Evolutionary conservation across 2,797 vertebrate genomes (phyloP).

Genomic region (Sebastes kiyomatsui): DNA sequence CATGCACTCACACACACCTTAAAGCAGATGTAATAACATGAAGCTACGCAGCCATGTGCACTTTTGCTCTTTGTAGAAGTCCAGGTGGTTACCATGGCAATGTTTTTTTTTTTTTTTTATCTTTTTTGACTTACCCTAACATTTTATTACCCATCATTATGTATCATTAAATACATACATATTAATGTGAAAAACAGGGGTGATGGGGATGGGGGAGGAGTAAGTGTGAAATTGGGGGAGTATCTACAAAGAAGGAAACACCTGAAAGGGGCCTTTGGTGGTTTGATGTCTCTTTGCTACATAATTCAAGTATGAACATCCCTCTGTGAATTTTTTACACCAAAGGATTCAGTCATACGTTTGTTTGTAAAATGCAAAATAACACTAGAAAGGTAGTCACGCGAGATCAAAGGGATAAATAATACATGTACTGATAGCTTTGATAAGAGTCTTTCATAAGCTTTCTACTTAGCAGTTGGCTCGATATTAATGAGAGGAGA

Average conservation of each 20-base stretch:
- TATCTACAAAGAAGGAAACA: constrained; percentile 74
- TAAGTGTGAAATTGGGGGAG: constrained; percentile 72
- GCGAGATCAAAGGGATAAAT: constrained; percentile 63
- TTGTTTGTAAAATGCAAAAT: constrained; percentile 68
- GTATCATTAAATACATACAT: constrained; percentile 98
- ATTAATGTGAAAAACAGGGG: constrained; percentile 89
- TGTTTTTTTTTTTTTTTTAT: constrained; percentile 71
- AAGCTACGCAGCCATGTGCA: constrained; percentile 90
- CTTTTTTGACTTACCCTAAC: constrained; percentile 89
- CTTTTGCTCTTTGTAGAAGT: constrained; percentile 86
- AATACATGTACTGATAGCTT: constrained; percentile 37
- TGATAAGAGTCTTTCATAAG: constrained; percentile 44
- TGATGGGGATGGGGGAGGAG: constrained; percentile 68
- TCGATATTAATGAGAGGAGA: constrained; percentile 34
- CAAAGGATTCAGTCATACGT: constrained; percentile 57
- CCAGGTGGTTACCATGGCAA: constrained; percentile 94
- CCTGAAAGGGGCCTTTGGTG: constrained; percentile 67
- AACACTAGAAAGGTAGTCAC: constrained; percentile 37
- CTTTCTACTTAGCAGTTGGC: constrained; percentile 34
- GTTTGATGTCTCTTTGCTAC: constrained; percentile 66
- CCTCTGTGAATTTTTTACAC: constrained; percentile 57
- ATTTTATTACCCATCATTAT: constrained; percentile 97
- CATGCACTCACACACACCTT: constrained; percentile 79
- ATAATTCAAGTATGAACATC: constrained; percentile 67
- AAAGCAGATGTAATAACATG: constrained; percentile 95